These are phyloP conservation scores for Drosophila kuntzei DNA, from an alignment of 2,888 invertebrate genomes.

Conservation along the genomic window DNA sequence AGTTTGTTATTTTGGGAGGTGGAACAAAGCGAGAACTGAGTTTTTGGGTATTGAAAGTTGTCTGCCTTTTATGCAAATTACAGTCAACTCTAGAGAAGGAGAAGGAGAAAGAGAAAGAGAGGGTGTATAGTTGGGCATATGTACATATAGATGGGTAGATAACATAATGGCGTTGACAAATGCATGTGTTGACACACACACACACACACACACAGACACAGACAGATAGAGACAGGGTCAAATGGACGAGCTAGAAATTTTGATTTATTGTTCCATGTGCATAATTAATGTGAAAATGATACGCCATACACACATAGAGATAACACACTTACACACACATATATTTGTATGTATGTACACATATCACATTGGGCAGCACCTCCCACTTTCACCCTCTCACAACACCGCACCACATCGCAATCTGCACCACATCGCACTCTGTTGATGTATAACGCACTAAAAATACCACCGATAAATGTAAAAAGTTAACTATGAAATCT, in stretches of 20 bases:
- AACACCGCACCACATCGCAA: neutral
- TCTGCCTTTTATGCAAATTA: slow-evolving; percentile 73
- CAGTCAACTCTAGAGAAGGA: slow-evolving; percentile 11
- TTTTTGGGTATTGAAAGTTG: slow-evolving; percentile 11
- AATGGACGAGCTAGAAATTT: slow-evolving; percentile 62
- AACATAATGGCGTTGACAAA: slow-evolving; percentile 73
- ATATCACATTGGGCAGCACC: slow-evolving; percentile 9
- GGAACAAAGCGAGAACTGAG: neutral
- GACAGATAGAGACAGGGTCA: neutral
- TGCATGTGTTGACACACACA: slow-evolving; percentile 72
- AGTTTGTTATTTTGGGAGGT: slow-evolving; percentile 16
- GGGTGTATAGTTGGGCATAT: neutral
- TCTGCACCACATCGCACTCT: slow-evolving; percentile 15
- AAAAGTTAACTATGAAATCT: neutral
- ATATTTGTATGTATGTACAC: neutral
- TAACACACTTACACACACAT: slow-evolving; percentile 27
- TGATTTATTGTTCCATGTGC: slow-evolving; percentile 75
- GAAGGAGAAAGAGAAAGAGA: too few relatives aligned
- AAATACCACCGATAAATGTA: slow-evolving; percentile 25
- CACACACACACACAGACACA: neutral
- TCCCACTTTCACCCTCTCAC: neutral
- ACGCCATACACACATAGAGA: slow-evolving; percentile 15
- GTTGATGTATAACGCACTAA: slow-evolving; percentile 30
- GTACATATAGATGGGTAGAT: slow-evolving; percentile 37
- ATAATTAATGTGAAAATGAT: slow-evolving; percentile 79